Percentiles rank a stretch among this genome's conserved stretches.
Conservation (phyloP, 1,140 invertebrate genomes). For the Helicoverpa zea region DNA sequence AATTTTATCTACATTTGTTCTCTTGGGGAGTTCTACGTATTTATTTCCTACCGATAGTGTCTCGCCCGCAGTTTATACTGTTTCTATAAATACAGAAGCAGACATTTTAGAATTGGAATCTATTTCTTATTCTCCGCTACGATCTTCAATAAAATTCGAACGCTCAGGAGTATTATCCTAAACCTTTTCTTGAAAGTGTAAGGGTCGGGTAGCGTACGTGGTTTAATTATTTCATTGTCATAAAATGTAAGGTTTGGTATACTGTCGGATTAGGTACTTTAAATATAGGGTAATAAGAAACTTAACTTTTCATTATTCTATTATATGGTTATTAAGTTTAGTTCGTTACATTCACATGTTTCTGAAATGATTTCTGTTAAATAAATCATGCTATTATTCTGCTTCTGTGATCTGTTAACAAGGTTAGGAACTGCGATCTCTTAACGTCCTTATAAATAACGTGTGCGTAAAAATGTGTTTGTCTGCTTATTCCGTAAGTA, state of each 20-base stretch:
- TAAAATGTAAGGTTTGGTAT: background rate
- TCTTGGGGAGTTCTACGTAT: conserved; percentile 19
- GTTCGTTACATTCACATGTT: too few relatives aligned
- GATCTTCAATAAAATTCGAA: conserved; percentile 28
- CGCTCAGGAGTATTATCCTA: conserved; percentile 3
- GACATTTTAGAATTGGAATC: conserved; percentile 44
- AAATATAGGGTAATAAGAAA: background rate
- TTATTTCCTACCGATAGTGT: conserved; percentile 32
- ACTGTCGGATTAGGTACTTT: background rate
- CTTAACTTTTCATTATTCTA: background rate
- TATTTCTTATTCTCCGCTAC: conserved; percentile 37
- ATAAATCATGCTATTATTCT: too few relatives aligned
- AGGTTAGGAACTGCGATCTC: too few relatives aligned
- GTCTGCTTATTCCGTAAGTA: too few relatives aligned
- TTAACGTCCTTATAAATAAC: too few relatives aligned
- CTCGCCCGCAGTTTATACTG: conserved; percentile 33
- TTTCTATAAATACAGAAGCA: conserved; percentile 41
- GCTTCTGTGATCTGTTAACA: too few relatives aligned
- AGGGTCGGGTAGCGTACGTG: background rate
- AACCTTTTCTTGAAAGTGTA: background rate
- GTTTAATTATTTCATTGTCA: background rate
- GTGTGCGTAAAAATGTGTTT: too few relatives aligned
- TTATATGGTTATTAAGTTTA: too few relatives aligned
- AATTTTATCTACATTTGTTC: conserved; percentile 42
- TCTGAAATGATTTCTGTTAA: too few relatives aligned